Base-by-base conservation (phyloP, 1,140 invertebrate genomes). In the Ceratina australensis region DNA sequence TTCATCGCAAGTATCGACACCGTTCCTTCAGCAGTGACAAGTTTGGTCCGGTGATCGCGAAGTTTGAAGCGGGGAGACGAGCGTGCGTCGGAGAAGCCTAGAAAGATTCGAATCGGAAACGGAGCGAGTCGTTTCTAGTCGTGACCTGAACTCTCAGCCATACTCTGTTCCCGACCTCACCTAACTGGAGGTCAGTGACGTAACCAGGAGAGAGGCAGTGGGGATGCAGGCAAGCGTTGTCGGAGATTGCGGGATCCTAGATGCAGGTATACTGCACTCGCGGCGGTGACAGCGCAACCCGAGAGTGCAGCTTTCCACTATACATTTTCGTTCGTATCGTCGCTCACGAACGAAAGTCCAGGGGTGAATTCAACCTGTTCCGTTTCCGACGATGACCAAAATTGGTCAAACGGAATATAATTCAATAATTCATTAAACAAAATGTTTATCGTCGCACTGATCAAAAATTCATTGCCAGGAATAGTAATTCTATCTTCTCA, bases 131-230 rank as follows among this genome's bases (percentile, higher is more conserved):
- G 65, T 18, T 26, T 16, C 57, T 8, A 59, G 15, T 61, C 33
- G 69, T 79, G 78, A 83, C 78, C 72, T 49, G 76, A 61, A 77
- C 68, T 24, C 71, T 57, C n/a, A n/a, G 74, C 52, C 50, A 56
- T 76, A 80, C 71, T n/a, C n/a, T 42, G 76, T 74, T 82, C 84
- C 86, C 79, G 85, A 87, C 86, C 86, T 87, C 82, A 56, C 80
- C 60, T 83, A 87, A 87, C 80, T 78, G 57, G 83, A 86, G 83
- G 73, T 79, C 81, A 80, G 76, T 86, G 85, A 86, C 80, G 84
- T 83, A 85, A 86, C 66, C 52, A 64, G 33, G 1, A 60, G 1
- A 60, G 22, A 24, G 13, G 50, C 13, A 60, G 61, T 60, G 69
- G 47, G 65, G 71, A 65, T 78, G 60, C 63, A 78, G 78, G 59